Conservation (phyloP, 2,797 vertebrate genomes). For the Melanitta fusca region DNA sequence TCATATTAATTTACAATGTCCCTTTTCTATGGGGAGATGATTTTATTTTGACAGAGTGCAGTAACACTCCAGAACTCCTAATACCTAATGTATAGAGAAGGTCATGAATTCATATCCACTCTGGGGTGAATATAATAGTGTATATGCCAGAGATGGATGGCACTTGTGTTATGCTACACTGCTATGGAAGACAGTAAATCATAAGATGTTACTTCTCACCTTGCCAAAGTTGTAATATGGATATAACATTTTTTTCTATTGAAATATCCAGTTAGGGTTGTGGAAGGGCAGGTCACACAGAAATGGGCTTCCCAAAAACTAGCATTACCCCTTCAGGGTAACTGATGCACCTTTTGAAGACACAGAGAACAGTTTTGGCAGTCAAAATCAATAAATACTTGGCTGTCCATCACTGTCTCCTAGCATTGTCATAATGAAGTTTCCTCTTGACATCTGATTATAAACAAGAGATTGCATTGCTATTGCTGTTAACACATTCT, state of each 20-base stretch:
- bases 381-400: not conserved
- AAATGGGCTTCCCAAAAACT: not conserved
- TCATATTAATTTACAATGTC: not conserved
- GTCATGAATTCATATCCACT: conserved; percentile 28
- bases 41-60: conserved; percentile 52
- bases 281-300: not conserved
- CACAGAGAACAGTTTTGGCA: not conserved
- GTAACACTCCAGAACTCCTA: not conserved
- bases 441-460: not conserved
- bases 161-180: not conserved
- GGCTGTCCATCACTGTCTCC: not conserved
- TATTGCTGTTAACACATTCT: not conserved
- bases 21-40: not conserved
- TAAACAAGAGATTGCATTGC: not conserved
- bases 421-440: not conserved
- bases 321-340: not conserved
- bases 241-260: not conserved
- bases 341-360: not conserved
- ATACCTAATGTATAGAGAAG: conserved; percentile 28
- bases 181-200: conserved; percentile 45
- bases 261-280: conserved; percentile 47
- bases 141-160: conserved; percentile 11
- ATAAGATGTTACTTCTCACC: conserved; percentile 35
- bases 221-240: conserved; percentile 35
- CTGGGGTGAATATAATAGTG: not conserved